These are phyloP conservation scores for Nemotelus pantherinus DNA, from an alignment of 2,888 invertebrate species.

Conservation along the genomic window DNA sequence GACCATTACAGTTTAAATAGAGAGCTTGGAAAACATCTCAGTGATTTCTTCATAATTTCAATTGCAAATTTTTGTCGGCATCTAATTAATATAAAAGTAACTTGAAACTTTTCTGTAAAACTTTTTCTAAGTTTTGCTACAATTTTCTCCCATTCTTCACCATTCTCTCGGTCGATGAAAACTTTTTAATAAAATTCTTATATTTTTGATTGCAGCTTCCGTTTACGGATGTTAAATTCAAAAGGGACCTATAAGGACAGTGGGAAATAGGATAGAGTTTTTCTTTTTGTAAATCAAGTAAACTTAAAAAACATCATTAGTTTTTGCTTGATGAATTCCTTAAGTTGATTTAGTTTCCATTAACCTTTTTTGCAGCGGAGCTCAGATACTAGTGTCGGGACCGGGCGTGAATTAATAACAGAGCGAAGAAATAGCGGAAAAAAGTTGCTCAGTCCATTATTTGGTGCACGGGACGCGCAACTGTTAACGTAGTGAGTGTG, in stretches of 20 bases:
- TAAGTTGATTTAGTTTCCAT: constrained; percentile 39
- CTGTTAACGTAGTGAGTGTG: constrained; percentile 27
- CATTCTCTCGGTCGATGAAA: not conserved
- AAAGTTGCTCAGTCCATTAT: constrained; percentile 8
- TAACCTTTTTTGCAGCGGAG: constrained; percentile 12
- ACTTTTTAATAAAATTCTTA: constrained; percentile 22
- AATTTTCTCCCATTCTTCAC: not conserved
- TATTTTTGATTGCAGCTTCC: constrained; percentile 26
- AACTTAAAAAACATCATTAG: constrained; percentile 26
- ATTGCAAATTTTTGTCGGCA: not conserved
- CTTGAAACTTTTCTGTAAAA: not conserved
- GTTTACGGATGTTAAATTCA: constrained; percentile 3
- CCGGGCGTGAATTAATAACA: too few species aligned
- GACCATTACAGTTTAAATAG: too few species aligned
- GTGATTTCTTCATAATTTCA: not conserved
- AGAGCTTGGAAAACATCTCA: not conserved
- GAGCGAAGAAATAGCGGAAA: not conserved
- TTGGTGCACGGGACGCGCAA: constrained; percentile 5
- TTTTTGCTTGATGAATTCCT: constrained; percentile 25
- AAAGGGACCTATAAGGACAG: not conserved
- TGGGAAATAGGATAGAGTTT: not conserved
- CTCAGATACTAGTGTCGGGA: too few species aligned
- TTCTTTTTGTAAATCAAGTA: constrained; percentile 16
- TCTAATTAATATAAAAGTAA: constrained; percentile 22
- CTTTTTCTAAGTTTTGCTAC: not conserved